phyloP scores from a whole-genome alignment of 2,888 invertebrate species.

The Tryphoninae sp. region DNA sequence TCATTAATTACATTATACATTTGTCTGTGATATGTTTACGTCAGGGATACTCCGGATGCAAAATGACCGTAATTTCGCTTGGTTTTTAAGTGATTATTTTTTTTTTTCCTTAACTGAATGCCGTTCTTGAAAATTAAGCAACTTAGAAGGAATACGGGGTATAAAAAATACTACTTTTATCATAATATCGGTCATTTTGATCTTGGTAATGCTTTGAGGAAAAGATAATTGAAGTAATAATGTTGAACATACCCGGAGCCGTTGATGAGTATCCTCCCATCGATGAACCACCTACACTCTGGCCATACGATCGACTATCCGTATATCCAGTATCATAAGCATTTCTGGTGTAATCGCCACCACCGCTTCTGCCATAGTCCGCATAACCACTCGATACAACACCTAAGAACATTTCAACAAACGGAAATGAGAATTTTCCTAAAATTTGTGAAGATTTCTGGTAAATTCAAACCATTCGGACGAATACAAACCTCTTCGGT shows the following conservation, averaged over 20 bases:
- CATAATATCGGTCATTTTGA: too few relatives aligned
- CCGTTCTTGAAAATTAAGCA: not conserved
- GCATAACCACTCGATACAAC: slow-evolving; percentile 78
- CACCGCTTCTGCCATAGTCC: slow-evolving; percentile 78
- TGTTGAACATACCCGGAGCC: slow-evolving; percentile 70
- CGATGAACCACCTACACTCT: slow-evolving; percentile 76
- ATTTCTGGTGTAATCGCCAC: slow-evolving; percentile 78
- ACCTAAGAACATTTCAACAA: slow-evolving; percentile 73
- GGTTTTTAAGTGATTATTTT: not conserved
- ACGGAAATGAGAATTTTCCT: not conserved
- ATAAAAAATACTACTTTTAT: slow-evolving; percentile 5
- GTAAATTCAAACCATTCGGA: slow-evolving; percentile 60
- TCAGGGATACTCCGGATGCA: not conserved
- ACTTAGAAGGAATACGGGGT: not conserved
- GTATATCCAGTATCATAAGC: slow-evolving; percentile 79
- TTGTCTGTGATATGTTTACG: not conserved
- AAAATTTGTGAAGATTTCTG: not conserved
- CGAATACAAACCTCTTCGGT: slow-evolving; percentile 76
- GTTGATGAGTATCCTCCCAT: slow-evolving; percentile 79
- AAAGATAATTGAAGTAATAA: too few relatives aligned
- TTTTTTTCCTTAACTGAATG: not conserved
- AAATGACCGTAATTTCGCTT: not conserved
- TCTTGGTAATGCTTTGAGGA: too few relatives aligned
- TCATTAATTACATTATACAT: not conserved
- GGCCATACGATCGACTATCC: slow-evolving; percentile 78